Conservation (phyloP, 2,797 vertebrate genomes). For the Vireo griseus region DNA sequence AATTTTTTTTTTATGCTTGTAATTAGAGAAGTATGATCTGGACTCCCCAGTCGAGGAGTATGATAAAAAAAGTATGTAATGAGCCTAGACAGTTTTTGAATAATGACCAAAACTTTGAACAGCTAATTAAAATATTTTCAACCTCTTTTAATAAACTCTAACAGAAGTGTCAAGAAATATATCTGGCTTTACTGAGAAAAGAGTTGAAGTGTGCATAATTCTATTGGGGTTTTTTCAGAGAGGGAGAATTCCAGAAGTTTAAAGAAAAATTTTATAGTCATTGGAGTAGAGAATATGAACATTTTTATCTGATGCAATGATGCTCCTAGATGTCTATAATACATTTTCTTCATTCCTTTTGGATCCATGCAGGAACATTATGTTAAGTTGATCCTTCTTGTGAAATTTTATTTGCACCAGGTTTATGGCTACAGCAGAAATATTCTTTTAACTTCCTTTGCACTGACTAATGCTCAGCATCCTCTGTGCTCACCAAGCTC, state of each 20-base stretch:
- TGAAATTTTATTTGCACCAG: background rate
- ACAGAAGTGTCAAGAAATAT: background rate
- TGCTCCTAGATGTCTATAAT: background rate
- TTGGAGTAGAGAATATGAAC: background rate
- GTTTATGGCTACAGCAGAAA: background rate
- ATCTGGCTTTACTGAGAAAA: background rate
- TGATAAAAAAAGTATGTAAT: background rate
- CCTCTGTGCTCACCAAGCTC: fast-evolving
- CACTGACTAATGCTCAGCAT: background rate
- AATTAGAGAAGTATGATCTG: background rate
- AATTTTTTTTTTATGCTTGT: background rate
- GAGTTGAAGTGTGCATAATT: background rate
- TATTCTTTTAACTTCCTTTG: background rate
- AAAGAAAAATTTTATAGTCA: background rate
- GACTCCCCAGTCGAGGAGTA: fast-evolving
- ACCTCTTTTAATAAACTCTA: background rate
- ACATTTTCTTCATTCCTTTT: background rate
- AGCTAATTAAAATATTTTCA: background rate
- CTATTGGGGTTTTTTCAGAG: background rate
- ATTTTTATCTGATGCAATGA: background rate
- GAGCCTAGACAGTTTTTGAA: background rate
- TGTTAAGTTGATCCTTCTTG: background rate
- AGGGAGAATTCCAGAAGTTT: background rate
- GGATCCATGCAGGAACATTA: background rate
- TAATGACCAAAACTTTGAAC: background rate